Evolutionary conservation across 2,113 vertebrate species (phyloP).

Genomic region (Engystomops pustulosus): DNA sequence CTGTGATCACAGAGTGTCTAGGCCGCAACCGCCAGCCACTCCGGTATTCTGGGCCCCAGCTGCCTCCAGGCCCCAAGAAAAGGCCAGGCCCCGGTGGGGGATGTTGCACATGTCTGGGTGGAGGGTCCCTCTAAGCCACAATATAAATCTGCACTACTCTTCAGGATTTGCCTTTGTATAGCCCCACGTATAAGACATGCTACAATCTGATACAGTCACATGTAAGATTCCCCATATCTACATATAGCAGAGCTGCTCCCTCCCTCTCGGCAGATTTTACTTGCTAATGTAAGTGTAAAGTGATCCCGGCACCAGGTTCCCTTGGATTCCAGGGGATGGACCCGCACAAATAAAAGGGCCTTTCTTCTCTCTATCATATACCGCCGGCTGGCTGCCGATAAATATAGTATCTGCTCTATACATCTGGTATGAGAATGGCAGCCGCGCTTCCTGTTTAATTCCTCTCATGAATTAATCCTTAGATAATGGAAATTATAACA

Average conservation of each 20-base stretch:
- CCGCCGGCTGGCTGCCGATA: conserved; percentile 4
- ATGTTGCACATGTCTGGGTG: too few relatives aligned
- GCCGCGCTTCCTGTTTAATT: conserved; percentile 41
- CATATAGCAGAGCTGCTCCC: neutral
- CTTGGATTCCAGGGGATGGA: neutral
- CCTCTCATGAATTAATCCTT: conserved; percentile 38
- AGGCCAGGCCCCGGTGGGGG: too few relatives aligned
- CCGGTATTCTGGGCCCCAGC: too few relatives aligned
- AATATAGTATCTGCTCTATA: conserved; percentile 39
- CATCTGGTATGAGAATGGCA: conserved; percentile 32
- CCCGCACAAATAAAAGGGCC: neutral
- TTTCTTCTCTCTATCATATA: conserved; percentile 21
- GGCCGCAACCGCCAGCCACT: too few relatives aligned
- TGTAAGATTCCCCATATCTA: neutral
- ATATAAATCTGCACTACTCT: neutral
- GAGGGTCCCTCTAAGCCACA: too few relatives aligned
- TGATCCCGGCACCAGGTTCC: conserved; percentile 13
- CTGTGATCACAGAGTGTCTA: too few relatives aligned
- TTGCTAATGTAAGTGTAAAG: conserved; percentile 42
- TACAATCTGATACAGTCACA: too few relatives aligned
- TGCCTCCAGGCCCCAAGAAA: too few relatives aligned
- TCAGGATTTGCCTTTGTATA: neutral
- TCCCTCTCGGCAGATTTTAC: conserved; percentile 16
- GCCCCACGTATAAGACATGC: neutral
- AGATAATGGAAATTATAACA: conserved; percentile 39